phyloP scores from a whole-genome alignment of 2,797 vertebrate species.

The Manis pentadactyla region DNA sequence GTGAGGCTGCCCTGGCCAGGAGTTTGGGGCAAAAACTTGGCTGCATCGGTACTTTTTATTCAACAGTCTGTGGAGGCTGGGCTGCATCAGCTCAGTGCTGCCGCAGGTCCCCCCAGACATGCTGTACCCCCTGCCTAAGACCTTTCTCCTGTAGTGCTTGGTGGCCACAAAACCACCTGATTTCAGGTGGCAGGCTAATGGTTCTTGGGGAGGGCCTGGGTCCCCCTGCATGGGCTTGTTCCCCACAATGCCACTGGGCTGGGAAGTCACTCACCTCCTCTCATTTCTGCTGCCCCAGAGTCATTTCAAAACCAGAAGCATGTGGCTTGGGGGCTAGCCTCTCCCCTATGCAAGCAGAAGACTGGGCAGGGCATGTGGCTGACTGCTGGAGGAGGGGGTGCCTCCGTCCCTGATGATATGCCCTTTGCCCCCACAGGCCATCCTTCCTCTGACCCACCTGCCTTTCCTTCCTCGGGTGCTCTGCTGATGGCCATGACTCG shows the following conservation, averaged over 20 bases:
- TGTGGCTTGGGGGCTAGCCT: background rate
- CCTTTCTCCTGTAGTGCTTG: background rate
- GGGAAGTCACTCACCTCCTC: background rate
- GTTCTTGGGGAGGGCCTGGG: too few species aligned
- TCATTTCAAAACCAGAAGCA: background rate
- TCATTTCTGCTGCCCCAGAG: background rate
- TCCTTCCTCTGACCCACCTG: too few species aligned
- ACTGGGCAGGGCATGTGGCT: background rate
- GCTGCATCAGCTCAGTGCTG: accelerated
- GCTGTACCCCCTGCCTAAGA: background rate
- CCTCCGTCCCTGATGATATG: background rate
- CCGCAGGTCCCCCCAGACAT: accelerated
- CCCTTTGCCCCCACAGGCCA: background rate
- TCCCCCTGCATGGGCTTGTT: background rate
- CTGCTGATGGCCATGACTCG: background rate
- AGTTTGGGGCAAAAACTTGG: background rate
- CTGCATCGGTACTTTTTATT: background rate
- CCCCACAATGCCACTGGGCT: background rate
- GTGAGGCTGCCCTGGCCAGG: background rate
- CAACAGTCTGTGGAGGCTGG: accelerated
- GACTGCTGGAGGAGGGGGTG: background rate
- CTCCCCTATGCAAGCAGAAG: background rate
- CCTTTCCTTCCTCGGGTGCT: background rate
- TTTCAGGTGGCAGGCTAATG: background rate
- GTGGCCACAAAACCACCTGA: background rate